These are phyloP conservation scores for Artemisiospiza belli DNA, from an alignment of 2,113 vertebrate genomes.

Conservation along the genomic window DNA sequence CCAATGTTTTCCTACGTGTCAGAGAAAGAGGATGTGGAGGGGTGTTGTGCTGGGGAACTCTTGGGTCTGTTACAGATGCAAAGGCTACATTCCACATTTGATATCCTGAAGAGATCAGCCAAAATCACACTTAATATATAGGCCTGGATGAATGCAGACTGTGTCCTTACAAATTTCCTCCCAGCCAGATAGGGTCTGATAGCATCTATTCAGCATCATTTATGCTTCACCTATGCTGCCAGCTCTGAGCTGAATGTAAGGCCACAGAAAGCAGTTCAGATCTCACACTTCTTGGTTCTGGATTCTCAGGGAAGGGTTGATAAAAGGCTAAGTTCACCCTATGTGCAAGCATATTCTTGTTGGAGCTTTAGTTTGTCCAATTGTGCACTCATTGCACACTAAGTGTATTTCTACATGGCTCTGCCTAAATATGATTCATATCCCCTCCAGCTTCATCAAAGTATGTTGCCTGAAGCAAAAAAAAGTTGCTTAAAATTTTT, in stretches of 20 bases:
- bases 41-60: background rate
- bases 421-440: background rate
- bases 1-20: background rate
- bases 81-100: background rate
- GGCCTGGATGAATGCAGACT: background rate
- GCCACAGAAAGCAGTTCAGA: background rate
- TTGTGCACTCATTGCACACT: background rate
- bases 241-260: background rate
- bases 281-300: background rate
- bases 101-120: background rate
- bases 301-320: background rate
- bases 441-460: background rate
- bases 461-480: background rate
- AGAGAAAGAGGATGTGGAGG: fast-evolving
- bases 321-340: background rate
- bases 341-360: background rate
- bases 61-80: background rate
- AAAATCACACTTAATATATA: background rate
- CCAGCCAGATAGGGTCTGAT: background rate
- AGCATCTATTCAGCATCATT: background rate
- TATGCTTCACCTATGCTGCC: background rate
- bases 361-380: background rate
- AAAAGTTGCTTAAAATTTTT: background rate
- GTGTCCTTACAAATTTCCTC: background rate
- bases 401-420: background rate